Conservation (phyloP, 2,888 invertebrate genomes). For the Bruchidius siliquastri region DNA sequence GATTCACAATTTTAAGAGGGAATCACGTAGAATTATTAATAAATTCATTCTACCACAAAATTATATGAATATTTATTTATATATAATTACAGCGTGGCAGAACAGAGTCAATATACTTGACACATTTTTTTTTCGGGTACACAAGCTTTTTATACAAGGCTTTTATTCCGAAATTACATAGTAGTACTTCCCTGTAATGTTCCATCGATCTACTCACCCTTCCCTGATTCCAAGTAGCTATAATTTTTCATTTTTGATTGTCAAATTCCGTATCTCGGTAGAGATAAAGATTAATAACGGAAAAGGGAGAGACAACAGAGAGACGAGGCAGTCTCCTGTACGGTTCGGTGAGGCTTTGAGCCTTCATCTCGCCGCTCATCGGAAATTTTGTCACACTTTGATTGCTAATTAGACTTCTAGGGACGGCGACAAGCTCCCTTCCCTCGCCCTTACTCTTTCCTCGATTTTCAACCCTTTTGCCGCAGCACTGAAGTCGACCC, state of each 20-base stretch:
- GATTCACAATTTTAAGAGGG: too few relatives aligned
- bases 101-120: too few relatives aligned
- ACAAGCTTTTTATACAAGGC: too few relatives aligned
- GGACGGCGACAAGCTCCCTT: slow-evolving; percentile 28
- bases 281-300: slow-evolving; percentile 27
- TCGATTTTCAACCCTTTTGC: slow-evolving; percentile 47
- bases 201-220: not conserved
- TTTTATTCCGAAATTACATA: not conserved
- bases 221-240: slow-evolving; percentile 6
- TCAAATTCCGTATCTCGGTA: slow-evolving; percentile 17
- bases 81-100: too few relatives aligned
- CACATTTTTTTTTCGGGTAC: too few relatives aligned
- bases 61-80: too few relatives aligned
- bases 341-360: slow-evolving; percentile 17
- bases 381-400: slow-evolving; percentile 51
- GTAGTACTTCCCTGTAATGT: not conserved
- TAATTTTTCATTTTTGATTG: slow-evolving; percentile 22
- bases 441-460: slow-evolving; percentile 39
- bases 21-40: too few relatives aligned
- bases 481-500: slow-evolving; percentile 22
- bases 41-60: too few relatives aligned
- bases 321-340: not conserved
- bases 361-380: slow-evolving; percentile 22
- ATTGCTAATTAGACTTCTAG: slow-evolving; percentile 58
- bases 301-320: slow-evolving; percentile 16